Evolutionary conservation across 2,888 invertebrate genomes (phyloP), one percentile per base, ranked within the genome.

Genomic region (Lathronympha strigana): DNA sequence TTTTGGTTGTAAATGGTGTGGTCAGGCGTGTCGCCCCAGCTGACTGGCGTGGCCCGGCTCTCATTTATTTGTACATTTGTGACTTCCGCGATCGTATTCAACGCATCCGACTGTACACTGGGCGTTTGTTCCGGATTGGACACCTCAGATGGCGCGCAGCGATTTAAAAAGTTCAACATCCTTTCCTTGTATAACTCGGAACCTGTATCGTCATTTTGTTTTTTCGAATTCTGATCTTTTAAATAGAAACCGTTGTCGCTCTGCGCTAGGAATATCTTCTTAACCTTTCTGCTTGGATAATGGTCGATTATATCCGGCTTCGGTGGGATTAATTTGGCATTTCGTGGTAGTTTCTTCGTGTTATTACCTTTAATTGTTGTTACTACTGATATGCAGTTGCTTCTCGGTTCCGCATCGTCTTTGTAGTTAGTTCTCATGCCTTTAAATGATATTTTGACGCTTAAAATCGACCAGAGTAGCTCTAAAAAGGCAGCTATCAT

Each of bases 351-450:
- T 68, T 87, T 88, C 63, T 82, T 80, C 0, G 86, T 82, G 61
- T 89, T 92, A 61, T 92, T 93, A 0, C 93, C 93, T 78, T 93
- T 93, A n/a, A 91, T 90, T 67, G 91, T 91, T 0, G 93, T 93
- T 0, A 92, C 92, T 0, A 93, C 92, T 33, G 92, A 91, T 25
- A 93, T 84, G 49, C 91, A 90, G 55, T 93, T 93, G 0, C 93
- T 89, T 63, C 90, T 80, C n/a, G 88, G 77, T 13, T 89, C 84
- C 19, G 81, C 76, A 1, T 93, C 93, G n/a, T 93, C 93, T 63
- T 93, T 93, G 72, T 94, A 94, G 43, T 83, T 87, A 67, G 92
- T 94, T 66, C 81, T 91, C 94, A 95, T 94, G 23, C 95, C 95
- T 69, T 89, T 92, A 70, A 93, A 93, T 0, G 94, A 92, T 23